Evolutionary conservation across 2,797 vertebrate genomes (phyloP), one percentile per base, ranked within the genome.

Genomic region (Gastrophryne carolinensis): DNA sequence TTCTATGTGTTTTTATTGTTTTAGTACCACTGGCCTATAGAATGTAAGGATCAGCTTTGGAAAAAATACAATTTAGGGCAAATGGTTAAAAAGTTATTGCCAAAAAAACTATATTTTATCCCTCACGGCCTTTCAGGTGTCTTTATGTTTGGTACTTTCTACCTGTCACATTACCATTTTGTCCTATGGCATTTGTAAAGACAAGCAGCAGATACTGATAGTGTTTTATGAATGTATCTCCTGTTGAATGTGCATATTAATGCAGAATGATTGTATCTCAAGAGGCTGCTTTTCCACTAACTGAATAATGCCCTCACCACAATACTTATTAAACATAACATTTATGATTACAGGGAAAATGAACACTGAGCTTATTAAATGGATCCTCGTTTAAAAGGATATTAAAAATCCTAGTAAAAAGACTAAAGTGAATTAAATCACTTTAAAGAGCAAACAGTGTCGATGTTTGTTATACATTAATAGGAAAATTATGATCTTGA

Each of bases 251-350:
- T n/a, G n/a, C n/a, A n/a, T n/a, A n/a, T n/a, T n/a, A n/a, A n/a
- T n/a, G n/a, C n/a, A n/a, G n/a, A n/a, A n/a, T n/a, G n/a, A 54
- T 41, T 26, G 1, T 10, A 32, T 21, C 21, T 10, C 6, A 23
- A 9, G 2, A 52, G 9, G 34, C 21, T 2, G 8, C 27, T 30
- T 29, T n/a, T n/a, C 3, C 15, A 17, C 21, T 60, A 23, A n/a
- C n/a, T 29, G 34, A 62, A 39, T 9, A 19, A 23, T 34, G 41
- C 53, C 49, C 53, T 15, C 24, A 49, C 23, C 2, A 35, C 26
- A 63, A 63, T 63, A 39, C 70, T 52, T n/a, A 72, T 72, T 53
- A 54, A 60, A 50, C 27, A 11, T 29, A 67, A 21, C 53, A 47
- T 27, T 30, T 26, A 50, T n/a, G 2, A 68, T 61, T 34, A 52